Evolutionary conservation across 1,140 invertebrate species (phyloP).

Genomic region (Bombus affinis): DNA sequence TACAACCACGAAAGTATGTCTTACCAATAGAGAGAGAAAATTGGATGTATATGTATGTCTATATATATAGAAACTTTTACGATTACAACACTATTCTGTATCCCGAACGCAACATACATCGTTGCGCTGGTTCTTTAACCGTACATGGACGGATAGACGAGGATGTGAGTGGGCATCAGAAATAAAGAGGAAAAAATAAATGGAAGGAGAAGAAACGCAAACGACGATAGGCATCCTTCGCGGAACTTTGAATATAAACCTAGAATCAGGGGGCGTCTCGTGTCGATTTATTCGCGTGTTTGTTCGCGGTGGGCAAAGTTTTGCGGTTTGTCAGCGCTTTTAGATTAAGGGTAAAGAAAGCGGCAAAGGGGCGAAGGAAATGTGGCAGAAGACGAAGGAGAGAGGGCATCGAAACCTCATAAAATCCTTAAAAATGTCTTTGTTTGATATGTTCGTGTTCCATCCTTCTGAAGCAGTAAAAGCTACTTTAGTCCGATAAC

Average conservation of each 20-base stretch:
- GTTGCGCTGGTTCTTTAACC: background rate
- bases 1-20: background rate
- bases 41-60: background rate
- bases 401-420: constrained; percentile 76
- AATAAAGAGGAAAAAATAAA: constrained; percentile 56
- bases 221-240: constrained; percentile 62
- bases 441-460: constrained; percentile 72
- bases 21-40: background rate
- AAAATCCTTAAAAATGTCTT: constrained; percentile 77
- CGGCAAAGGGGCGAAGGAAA: constrained; percentile 25
- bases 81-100: background rate
- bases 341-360: constrained; percentile 73
- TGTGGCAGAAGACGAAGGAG: constrained; percentile 47
- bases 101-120: background rate
- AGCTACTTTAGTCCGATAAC: constrained; percentile 53
- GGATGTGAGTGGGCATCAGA: constrained; percentile 38
- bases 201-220: constrained; percentile 49
- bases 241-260: constrained; percentile 81
- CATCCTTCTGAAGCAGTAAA: constrained; percentile 49
- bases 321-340: constrained; percentile 81
- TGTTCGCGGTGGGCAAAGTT: constrained; percentile 80
- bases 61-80: background rate
- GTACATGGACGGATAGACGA: background rate
- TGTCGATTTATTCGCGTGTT: constrained; percentile 82
- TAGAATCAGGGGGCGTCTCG: constrained; percentile 66